phyloP scores from a whole-genome alignment of 2,888 invertebrate genomes.

The Adela reaumurella region DNA sequence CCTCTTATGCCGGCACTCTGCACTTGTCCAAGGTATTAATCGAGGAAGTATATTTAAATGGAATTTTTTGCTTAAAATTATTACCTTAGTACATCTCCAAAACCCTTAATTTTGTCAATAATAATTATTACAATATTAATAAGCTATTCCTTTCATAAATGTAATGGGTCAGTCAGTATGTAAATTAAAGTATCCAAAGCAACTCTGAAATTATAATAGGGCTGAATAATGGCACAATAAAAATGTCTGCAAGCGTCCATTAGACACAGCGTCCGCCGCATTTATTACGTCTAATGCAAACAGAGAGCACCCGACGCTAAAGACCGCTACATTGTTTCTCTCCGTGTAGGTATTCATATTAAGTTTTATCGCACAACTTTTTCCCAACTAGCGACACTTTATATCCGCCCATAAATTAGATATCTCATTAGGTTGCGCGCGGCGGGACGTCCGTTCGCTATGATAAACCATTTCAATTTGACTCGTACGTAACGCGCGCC shows the following conservation, averaged over 20 bases:
- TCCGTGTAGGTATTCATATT: constrained; percentile 20
- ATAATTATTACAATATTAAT: no score
- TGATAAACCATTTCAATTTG: background rate
- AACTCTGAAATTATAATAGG: background rate
- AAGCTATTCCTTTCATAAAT: no score
- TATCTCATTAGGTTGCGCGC: constrained; percentile 5
- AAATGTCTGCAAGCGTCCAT: background rate
- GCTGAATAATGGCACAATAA: background rate
- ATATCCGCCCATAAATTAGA: constrained; percentile 6
- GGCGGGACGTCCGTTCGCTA: background rate
- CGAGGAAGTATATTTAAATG: no score
- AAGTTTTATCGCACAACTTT: constrained; percentile 36
- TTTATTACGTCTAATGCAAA: constrained; percentile 26
- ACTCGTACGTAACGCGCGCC: background rate
- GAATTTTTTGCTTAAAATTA: no score
- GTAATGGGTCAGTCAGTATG: no score
- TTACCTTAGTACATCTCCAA: no score
- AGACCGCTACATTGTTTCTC: constrained; percentile 28
- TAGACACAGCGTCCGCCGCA: background rate
- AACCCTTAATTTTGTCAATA: no score
- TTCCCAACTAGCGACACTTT: constrained; percentile 12
- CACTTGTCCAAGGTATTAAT: no score
- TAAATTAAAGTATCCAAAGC: no score
- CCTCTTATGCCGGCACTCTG: no score
- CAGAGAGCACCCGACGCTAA: constrained; percentile 24